Conservation (phyloP, 2,797 vertebrate species). For the Adelosebastes latens region DNA sequence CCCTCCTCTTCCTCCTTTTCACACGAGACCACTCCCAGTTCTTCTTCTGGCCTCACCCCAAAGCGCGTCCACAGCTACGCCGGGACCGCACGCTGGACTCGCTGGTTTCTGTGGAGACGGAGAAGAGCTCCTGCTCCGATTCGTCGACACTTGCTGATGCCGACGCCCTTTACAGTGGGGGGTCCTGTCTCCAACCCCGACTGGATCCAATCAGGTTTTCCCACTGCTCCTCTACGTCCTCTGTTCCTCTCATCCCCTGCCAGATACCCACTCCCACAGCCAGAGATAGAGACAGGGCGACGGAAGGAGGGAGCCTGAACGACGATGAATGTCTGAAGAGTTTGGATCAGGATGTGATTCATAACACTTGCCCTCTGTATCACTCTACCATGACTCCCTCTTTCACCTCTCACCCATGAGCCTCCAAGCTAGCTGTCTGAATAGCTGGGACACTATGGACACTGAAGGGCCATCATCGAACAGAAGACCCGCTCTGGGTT, state of each 20-base stretch:
- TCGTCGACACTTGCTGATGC: conserved; percentile 87
- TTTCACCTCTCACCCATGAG: conserved; percentile 83
- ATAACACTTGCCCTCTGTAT: conserved; percentile 67
- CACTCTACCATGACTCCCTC: conserved; percentile 70
- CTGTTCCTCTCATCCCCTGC: conserved; percentile 86
- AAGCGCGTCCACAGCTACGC: conserved; percentile 67
- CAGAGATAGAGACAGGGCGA: conserved; percentile 73
- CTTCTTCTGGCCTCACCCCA: conserved; percentile 83
- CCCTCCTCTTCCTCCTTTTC: conserved; percentile 93
- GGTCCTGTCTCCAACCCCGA: conserved; percentile 49
- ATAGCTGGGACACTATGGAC: conserved; percentile 55
- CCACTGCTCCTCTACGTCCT: conserved; percentile 80
- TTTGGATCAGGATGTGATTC: conserved; percentile 62
- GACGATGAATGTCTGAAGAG: conserved; percentile 80
- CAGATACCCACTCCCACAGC: conserved; percentile 72
- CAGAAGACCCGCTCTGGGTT: conserved; percentile 42
- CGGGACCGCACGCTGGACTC: conserved; percentile 78
- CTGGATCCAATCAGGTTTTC: conserved; percentile 75
- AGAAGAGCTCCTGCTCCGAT: conserved; percentile 93
- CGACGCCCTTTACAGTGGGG: conserved; percentile 77
- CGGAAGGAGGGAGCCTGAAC: conserved; percentile 67
- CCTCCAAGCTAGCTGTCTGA: conserved; percentile 39
- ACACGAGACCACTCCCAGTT: conserved; percentile 89
- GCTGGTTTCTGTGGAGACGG: conserved; percentile 83
- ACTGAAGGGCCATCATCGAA: conserved; percentile 45